Percentiles rank a stretch among this genome's conserved stretches.
phyloP scores from a whole-genome alignment of 2,888 invertebrate genomes.

The Thalpophila matura region DNA sequence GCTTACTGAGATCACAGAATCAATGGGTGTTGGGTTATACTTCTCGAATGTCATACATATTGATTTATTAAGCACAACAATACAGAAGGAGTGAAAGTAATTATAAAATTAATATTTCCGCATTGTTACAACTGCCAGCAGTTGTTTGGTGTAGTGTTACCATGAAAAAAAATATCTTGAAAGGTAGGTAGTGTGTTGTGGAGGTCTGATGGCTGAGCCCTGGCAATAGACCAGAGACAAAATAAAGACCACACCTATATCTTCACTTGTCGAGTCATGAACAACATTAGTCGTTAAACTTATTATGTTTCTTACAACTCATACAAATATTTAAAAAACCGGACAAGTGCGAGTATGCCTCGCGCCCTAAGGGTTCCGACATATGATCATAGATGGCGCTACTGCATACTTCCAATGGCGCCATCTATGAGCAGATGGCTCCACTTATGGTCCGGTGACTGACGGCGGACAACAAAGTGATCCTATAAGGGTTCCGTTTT shows the following conservation, averaged over 20 bases:
- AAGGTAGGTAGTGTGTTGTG: constrained; percentile 15
- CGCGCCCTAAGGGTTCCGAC: too few species aligned
- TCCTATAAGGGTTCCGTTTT: too few species aligned
- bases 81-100: constrained; percentile 37
- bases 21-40: constrained; percentile 38
- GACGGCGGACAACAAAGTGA: too few species aligned
- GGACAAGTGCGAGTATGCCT: too few species aligned
- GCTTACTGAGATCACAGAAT: constrained; percentile 72
- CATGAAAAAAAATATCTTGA: constrained; percentile 44
- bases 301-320: constrained; percentile 23
- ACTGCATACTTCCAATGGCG: too few species aligned
- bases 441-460: too few species aligned
- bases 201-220: constrained; percentile 12
- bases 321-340: constrained; percentile 24
- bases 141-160: constrained; percentile 64
- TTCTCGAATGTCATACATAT: constrained; percentile 47
- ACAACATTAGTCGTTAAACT: constrained; percentile 9
- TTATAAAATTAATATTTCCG: constrained; percentile 51
- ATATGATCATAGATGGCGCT: too few species aligned
- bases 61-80: constrained; percentile 56
- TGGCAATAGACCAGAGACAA: constrained; percentile 14
- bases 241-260: background rate
- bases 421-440: too few species aligned
- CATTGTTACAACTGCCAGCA: constrained; percentile 77
- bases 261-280: background rate